Evolutionary conservation across 1,140 invertebrate genomes (phyloP).

Genomic region (Cryptotermes secundus): DNA sequence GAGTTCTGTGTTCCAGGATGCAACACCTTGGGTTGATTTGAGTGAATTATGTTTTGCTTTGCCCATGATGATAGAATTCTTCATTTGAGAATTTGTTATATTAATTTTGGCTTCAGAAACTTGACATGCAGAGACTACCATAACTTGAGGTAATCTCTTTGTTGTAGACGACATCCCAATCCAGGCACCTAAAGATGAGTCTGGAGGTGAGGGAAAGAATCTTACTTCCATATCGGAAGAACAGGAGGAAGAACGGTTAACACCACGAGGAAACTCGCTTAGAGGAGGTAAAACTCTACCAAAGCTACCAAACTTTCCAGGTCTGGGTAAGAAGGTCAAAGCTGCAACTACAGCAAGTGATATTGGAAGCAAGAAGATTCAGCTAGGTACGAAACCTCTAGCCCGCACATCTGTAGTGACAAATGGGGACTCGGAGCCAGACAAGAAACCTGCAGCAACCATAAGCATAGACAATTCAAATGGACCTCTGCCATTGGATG

Average conservation of each 20-base stretch:
- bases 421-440: constrained; percentile 19
- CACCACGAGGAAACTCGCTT: constrained; percentile 26
- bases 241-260: constrained; percentile 38
- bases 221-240: constrained; percentile 47
- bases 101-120: too few relatives aligned
- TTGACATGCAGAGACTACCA: neutral
- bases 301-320: constrained; percentile 42
- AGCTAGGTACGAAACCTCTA: neutral
- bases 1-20: too few relatives aligned
- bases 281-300: constrained; percentile 40
- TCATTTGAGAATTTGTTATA: too few relatives aligned
- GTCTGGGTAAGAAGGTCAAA: constrained; percentile 43
- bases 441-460: neutral
- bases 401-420: neutral
- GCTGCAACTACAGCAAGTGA: constrained; percentile 16
- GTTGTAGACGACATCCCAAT: constrained; percentile 49
- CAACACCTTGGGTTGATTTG: too few relatives aligned
- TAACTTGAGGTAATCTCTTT: neutral
- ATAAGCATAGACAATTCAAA: neutral
- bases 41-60: too few relatives aligned
- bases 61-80: too few relatives aligned
- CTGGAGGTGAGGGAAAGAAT: constrained; percentile 38
- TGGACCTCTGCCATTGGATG: constrained; percentile 7
- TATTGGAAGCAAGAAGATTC: neutral
- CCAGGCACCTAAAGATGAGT: constrained; percentile 40